These are phyloP conservation scores for Antheraea assamensis DNA, from an alignment of 2,888 invertebrate genomes.

Conservation along the genomic window DNA sequence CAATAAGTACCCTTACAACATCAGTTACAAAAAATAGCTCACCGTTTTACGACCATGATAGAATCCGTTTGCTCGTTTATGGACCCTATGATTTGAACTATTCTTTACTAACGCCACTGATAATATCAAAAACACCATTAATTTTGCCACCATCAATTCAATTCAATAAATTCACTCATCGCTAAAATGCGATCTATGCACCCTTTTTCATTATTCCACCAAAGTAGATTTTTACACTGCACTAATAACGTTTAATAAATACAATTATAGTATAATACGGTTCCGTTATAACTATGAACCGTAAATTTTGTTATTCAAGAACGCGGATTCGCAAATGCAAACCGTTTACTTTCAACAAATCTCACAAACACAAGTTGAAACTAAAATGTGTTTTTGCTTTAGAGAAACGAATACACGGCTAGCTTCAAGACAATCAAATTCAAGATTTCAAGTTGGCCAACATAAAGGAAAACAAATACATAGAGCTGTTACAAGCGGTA, in stretches of 20 bases:
- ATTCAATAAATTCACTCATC: conserved; percentile 74
- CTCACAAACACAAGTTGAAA: conserved; percentile 67
- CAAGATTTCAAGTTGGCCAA: conserved; percentile 30
- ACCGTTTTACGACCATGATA: conserved; percentile 83
- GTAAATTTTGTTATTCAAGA: conserved; percentile 32
- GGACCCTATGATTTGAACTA: conserved; percentile 81
- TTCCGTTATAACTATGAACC: conserved; percentile 37
- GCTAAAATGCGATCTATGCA: conserved; percentile 77
- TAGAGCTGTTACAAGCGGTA: not conserved
- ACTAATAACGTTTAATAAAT: conserved; percentile 65
- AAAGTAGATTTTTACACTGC: conserved; percentile 68
- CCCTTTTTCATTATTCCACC: conserved; percentile 69
- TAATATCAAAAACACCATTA: conserved; percentile 76
- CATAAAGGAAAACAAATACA: conserved; percentile 24
- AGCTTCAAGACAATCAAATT: conserved; percentile 37
- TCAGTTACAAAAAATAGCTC: conserved; percentile 54
- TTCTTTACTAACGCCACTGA: conserved; percentile 72
- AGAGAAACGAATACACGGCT: conserved; percentile 9
- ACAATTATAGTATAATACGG: conserved; percentile 30
- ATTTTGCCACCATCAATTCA: conserved; percentile 77
- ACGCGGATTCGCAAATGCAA: conserved; percentile 23
- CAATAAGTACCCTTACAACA: conserved; percentile 23
- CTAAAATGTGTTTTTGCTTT: conserved; percentile 48
- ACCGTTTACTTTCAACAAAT: conserved; percentile 47
- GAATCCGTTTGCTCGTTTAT: conserved; percentile 81